Evolutionary conservation across 2,888 invertebrate species (phyloP).

Genomic region (Trissoscelio sp.): DNA sequence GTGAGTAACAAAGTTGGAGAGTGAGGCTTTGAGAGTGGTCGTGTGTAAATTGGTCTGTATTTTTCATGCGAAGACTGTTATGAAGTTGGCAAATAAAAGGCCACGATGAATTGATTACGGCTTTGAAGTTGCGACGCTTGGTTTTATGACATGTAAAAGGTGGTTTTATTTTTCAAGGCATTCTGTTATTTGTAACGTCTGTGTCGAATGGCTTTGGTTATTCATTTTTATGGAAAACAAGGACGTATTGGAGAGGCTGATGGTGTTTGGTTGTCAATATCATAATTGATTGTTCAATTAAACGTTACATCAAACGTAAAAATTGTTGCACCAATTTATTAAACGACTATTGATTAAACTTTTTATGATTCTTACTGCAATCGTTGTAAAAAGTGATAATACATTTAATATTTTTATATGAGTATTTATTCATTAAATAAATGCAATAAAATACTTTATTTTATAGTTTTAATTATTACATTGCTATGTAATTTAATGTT

Average conservation of each 20-base stretch:
- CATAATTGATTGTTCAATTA: slow-evolving; percentile 4
- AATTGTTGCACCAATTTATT: not conserved
- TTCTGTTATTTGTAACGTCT: not conserved
- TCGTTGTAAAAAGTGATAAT: not conserved
- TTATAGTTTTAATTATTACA: no score
- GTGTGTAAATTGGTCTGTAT: slow-evolving; percentile 17
- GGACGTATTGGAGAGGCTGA: not conserved
- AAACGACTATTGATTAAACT: not conserved
- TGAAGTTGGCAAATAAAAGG: slow-evolving; percentile 26
- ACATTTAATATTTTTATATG: not conserved
- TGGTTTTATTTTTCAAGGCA: slow-evolving; percentile 2
- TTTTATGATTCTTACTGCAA: not conserved
- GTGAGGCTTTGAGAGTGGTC: not conserved
- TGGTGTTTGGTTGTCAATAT: not conserved
- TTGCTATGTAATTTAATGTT: no score
- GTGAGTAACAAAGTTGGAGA: slow-evolving; percentile 9
- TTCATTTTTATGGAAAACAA: slow-evolving; percentile 1
- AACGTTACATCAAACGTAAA: not conserved
- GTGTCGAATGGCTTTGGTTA: not conserved
- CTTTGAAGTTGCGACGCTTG: slow-evolving; percentile 13
- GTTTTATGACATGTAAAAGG: slow-evolving; percentile 1
- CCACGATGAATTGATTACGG: slow-evolving; percentile 17
- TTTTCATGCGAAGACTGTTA: slow-evolving; percentile 17
- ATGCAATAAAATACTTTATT: no score
- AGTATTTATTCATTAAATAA: no score